These are phyloP conservation scores for Drosophila trapezifrons DNA, from an alignment of 1,140 invertebrate genomes.

Conservation along the genomic window DNA sequence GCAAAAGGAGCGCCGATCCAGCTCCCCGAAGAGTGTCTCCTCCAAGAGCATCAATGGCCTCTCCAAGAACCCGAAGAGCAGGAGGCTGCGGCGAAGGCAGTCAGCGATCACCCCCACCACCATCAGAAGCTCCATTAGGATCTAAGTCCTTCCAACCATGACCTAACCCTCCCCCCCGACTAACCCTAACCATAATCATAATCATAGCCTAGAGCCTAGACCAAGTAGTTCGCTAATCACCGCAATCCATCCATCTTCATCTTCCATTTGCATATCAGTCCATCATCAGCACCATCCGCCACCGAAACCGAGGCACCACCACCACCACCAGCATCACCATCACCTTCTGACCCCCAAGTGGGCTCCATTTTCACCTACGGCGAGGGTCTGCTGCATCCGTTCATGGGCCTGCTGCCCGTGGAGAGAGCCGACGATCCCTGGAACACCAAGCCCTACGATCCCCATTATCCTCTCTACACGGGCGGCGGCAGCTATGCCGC, in stretches of 20 bases:
- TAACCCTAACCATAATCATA: constrained; percentile 27
- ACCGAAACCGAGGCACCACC: constrained; percentile 12
- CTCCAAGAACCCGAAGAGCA: constrained; percentile 2
- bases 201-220: constrained; percentile 17
- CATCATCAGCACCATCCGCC: constrained; percentile 65
- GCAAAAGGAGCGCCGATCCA: constrained; percentile 28
- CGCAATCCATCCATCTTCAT: constrained; percentile 23
- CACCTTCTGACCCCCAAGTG: constrained; percentile 26
- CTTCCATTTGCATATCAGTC: constrained; percentile 58
- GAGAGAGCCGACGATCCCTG: constrained; percentile 69
- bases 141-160: background rate
- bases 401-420: constrained; percentile 72
- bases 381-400: constrained; percentile 61
- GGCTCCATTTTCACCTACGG: constrained; percentile 46
- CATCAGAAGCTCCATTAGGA: background rate
- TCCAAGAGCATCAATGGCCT: background rate
- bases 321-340: constrained; percentile 30
- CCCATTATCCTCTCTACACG: constrained; percentile 48
- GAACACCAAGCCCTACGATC: constrained; percentile 60
- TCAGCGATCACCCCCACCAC: constrained; percentile 6
- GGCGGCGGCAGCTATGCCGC: constrained; percentile 78
- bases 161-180: background rate
- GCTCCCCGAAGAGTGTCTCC: background rate
- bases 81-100: constrained; percentile 5
- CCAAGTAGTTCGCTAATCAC: constrained; percentile 18